These are phyloP conservation scores for Sepiola atlantica DNA, from an alignment of 2,888 invertebrate species.

Conservation along the genomic window DNA sequence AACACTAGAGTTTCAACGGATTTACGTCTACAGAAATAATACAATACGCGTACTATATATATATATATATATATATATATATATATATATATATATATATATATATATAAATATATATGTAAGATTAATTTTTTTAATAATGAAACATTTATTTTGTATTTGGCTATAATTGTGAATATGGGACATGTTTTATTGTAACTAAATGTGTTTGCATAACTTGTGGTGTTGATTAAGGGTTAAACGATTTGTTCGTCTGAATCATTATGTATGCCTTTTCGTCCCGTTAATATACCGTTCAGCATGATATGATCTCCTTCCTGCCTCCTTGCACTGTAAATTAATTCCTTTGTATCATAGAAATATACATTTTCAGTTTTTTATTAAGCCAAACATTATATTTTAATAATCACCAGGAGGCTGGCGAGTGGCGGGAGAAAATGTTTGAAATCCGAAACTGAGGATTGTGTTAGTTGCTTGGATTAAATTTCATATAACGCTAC, in stretches of 20 bases:
- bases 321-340: not conserved
- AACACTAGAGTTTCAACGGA: too few species aligned
- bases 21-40: too few species aligned
- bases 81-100: too few species aligned
- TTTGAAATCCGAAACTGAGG: not conserved
- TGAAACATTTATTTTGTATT: too few species aligned
- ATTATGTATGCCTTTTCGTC: not conserved
- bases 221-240: not conserved
- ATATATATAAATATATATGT: too few species aligned
- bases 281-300: not conserved
- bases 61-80: too few species aligned
- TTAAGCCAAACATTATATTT: not conserved
- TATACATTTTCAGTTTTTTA: not conserved
- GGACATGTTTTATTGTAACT: too few species aligned
- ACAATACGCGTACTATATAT: too few species aligned
- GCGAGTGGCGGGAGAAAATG: not conserved
- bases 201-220: not conserved
- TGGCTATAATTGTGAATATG: too few species aligned
- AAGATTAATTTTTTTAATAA: too few species aligned
- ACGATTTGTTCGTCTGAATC: not conserved
- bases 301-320: not conserved
- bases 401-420: slow-evolving; percentile 32
- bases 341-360: not conserved
- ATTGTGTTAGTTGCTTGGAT: not conserved
- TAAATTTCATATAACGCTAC: not conserved